Conservation (phyloP, 2,113 vertebrate genomes). For the Eonycteris spelaea region DNA sequence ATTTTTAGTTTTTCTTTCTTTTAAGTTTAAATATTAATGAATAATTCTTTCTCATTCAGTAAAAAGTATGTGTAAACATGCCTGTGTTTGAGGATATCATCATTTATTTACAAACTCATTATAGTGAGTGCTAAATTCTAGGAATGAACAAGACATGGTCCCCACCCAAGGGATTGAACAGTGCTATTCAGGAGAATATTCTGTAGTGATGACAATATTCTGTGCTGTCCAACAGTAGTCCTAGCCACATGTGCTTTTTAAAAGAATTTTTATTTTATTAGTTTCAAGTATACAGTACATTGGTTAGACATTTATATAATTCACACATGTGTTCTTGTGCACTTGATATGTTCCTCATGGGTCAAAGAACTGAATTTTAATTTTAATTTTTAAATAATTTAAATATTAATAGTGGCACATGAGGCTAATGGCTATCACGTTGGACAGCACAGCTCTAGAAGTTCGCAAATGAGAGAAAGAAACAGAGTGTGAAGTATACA, state of each 20-base stretch:
- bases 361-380: neutral
- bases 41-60: conserved; percentile 22
- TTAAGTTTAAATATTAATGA: neutral
- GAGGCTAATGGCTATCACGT: neutral
- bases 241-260: neutral
- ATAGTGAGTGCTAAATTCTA: neutral
- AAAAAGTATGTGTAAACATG: neutral
- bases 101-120: neutral
- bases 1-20: neutral
- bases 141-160: neutral
- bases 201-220: neutral
- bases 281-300: too few species aligned
- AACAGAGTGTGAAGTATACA: neutral
- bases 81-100: neutral
- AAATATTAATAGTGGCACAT: neutral
- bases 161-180: neutral
- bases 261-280: too few species aligned
- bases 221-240: neutral
- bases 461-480: neutral
- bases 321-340: neutral
- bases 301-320: too few species aligned
- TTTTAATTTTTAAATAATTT: conserved; percentile 27
- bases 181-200: neutral
- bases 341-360: neutral
- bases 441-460: neutral